These are phyloP conservation scores for Petrocephalus zakoni DNA, from an alignment of 2,113 vertebrate species.

Conservation along the genomic window DNA sequence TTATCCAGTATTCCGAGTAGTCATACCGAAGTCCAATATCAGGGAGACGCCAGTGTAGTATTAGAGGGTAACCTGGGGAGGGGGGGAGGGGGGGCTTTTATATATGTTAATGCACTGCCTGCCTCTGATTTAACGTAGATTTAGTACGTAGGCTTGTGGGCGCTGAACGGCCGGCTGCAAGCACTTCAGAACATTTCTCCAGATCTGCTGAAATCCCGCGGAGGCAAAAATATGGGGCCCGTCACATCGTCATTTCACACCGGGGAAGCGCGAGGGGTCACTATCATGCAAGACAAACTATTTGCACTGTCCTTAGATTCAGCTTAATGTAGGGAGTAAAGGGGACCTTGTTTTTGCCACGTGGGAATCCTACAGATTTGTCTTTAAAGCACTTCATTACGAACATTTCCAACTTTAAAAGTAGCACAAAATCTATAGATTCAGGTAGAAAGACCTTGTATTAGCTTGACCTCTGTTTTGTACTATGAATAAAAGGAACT, in stretches of 20 bases:
- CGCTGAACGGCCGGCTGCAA: constrained; percentile 50
- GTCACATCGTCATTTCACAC: constrained; percentile 27
- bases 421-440: constrained; percentile 72
- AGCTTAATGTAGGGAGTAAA: constrained; percentile 44
- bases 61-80: constrained; percentile 50
- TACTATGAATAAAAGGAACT: constrained; percentile 47
- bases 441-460: constrained; percentile 73
- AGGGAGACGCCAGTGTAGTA: constrained; percentile 72
- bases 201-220: constrained; percentile 19
- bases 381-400: constrained; percentile 68
- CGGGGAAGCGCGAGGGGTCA: constrained; percentile 18
- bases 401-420: constrained; percentile 58
- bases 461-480: constrained; percentile 67
- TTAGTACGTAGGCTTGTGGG: constrained; percentile 64
- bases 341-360: constrained; percentile 56
- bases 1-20: constrained; percentile 65
- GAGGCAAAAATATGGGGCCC: constrained; percentile 24
- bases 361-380: constrained; percentile 51
- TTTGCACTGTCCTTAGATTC: constrained; percentile 36
- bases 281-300: constrained; percentile 30
- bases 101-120: constrained; percentile 78
- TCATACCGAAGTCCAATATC: constrained; percentile 63
- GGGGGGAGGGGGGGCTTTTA: constrained; percentile 53
- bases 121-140: constrained; percentile 68
- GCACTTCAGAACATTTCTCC: constrained; percentile 36